Evolutionary conservation across 2,113 vertebrate species (phyloP).

Genomic region (Ceuthmochares aereus): DNA sequence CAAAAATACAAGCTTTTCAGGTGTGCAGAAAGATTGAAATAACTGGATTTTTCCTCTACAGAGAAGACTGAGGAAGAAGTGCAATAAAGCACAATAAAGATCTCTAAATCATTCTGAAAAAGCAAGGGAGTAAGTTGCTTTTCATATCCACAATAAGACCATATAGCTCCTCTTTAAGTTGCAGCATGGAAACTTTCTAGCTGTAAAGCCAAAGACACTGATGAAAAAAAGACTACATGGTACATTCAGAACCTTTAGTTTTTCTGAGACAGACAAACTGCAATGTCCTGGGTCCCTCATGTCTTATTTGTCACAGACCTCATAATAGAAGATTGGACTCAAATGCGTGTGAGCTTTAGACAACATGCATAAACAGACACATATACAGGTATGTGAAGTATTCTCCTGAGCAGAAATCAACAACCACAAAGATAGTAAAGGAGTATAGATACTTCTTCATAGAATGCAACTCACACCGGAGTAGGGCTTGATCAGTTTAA

Average conservation of each 20-base stretch:
- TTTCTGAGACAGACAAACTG: background rate
- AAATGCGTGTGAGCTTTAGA: background rate
- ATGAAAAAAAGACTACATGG: background rate
- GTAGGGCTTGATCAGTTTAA: background rate
- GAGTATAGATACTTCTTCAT: background rate
- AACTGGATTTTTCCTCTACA: background rate
- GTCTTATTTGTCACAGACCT: background rate
- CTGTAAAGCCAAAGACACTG: background rate
- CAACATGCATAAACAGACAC: background rate
- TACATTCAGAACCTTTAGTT: background rate
- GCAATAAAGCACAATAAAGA: background rate
- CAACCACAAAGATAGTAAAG: background rate
- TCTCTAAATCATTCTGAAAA: background rate
- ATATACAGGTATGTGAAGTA: background rate
- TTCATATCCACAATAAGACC: background rate
- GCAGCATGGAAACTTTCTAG: background rate
- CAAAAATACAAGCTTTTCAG: background rate
- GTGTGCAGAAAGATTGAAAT: background rate
- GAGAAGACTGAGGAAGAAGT: background rate
- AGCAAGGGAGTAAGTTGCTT: background rate
- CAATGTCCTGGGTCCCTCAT: background rate
- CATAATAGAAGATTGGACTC: background rate
- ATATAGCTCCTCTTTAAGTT: background rate
- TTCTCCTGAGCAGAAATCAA: background rate
- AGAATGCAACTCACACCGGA: background rate